Evolutionary conservation across 2,888 invertebrate genomes (phyloP), one percentile per base, ranked within the genome.

Genomic region (Melikaiella ostensackeni): DNA sequence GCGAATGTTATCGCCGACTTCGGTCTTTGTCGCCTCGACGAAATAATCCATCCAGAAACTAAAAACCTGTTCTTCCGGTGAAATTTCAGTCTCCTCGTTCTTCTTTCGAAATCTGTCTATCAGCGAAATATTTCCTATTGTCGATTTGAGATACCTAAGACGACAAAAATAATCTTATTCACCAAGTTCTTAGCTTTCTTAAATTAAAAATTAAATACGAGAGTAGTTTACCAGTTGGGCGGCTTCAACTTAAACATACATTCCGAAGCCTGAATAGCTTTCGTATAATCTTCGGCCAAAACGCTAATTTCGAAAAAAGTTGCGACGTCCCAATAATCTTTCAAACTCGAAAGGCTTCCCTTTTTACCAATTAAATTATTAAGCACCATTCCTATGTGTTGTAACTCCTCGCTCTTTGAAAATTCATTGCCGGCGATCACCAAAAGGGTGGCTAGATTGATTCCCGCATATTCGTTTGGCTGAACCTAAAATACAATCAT

Each of bases 1-100:
- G 84, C 98, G 93, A 86, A 98, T 98, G 86, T 94, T 95, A 90
- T 97, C 96, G 78, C 96, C 95, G 85, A 95, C 94, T 84, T 95
- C 95, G 50, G 77, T 77, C 89, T 96, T 97, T 38, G 97, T 97
- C 16, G 98, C 98, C 92, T 98, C 99, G 55, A 97, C 94, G 91
- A 99, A 99, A 92, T 98, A 99, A 88, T 99, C 99, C 95, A 98
- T 97, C 99, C 99, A 99, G 92, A 99, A 99, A 84, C 96, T 94
- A 91, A 99, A 99, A 0, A 98, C 94, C 92, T 97, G 96, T 90
- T 97, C 96, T 90, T 98, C 97, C 0, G 96, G 95, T 0, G 95
- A 94, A 13, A 93, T 93, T 84, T 94, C 94, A 35, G 92, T 90
- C 77, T 97, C 96, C 85, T 97, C 97, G 79, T 94, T 94, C 86